Percentiles rank a stretch among this genome's conserved stretches.
phyloP scores from a whole-genome alignment of 2,113 vertebrate species.

The Gobio gobio region DNA sequence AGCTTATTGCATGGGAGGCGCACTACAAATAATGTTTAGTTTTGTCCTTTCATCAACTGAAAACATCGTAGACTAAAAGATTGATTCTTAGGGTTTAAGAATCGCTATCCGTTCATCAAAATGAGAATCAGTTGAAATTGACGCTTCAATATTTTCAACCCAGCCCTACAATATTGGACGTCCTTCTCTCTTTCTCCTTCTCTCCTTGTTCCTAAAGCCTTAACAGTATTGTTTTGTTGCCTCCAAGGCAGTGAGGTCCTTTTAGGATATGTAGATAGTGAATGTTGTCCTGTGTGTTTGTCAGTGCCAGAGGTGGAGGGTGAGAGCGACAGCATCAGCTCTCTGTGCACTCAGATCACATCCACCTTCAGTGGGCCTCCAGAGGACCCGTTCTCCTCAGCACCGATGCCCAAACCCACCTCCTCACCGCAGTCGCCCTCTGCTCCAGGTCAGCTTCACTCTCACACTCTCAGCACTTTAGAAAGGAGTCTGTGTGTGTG shows the following conservation, averaged over 20 bases:
- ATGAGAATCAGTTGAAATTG: background rate
- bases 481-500: background rate
- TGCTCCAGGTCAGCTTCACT: slow-evolving; percentile 82
- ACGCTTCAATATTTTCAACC: too few relatives aligned
- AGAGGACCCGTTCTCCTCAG: slow-evolving; percentile 94
- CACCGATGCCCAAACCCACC: slow-evolving; percentile 86
- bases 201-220: too few relatives aligned
- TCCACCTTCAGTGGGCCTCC: slow-evolving; percentile 89
- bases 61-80: background rate
- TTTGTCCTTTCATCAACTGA: background rate
- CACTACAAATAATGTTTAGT: background rate
- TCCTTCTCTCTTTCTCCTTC: background rate
- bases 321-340: slow-evolving; percentile 94
- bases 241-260: background rate
- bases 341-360: slow-evolving; percentile 96
- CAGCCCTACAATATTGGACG: background rate
- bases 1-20: background rate
- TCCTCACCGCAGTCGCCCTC: slow-evolving; percentile 89
- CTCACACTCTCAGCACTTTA: background rate
- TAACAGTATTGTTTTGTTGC: background rate
- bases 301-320: slow-evolving; percentile 92
- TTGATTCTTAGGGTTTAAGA: background rate
- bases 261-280: background rate
- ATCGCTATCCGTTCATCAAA: background rate
- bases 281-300: slow-evolving; percentile 47